A percentile compares a stretch with the other conserved stretches of the same genome.
Evolutionary conservation across 2,888 invertebrate species (phyloP).

Genomic region (Orthosia gracilis): DNA sequence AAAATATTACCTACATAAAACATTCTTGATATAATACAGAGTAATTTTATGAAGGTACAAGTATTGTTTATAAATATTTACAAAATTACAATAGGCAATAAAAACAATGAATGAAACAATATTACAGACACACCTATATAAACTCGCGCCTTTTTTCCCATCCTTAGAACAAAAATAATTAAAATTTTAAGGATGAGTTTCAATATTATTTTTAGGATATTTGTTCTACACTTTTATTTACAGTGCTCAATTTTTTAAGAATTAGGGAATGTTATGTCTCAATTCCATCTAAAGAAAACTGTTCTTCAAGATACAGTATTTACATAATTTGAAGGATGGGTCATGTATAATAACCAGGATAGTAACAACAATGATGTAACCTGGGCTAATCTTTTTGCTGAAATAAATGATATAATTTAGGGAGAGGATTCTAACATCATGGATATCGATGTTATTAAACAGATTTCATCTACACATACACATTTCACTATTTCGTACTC

Average conservation of each 20-base stretch:
- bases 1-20: conserved; percentile 13
- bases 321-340: too few relatives aligned
- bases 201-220: too few relatives aligned
- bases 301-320: too few relatives aligned
- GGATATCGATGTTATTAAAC: conserved; percentile 19
- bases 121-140: not conserved
- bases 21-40: conserved; percentile 23
- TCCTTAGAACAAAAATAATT: too few relatives aligned
- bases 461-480: conserved; percentile 7
- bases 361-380: too few relatives aligned
- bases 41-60: not conserved
- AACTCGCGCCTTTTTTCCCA: too few relatives aligned
- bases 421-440: not conserved
- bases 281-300: too few relatives aligned
- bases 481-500: not conserved
- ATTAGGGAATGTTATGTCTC: conserved; percentile 30
- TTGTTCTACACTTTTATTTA: conserved; percentile 17
- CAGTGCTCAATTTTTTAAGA: conserved; percentile 4
- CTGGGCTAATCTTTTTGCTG: too few relatives aligned
- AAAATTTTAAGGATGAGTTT: too few relatives aligned
- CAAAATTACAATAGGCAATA: conserved; percentile 4
- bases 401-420: too few relatives aligned
- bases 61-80: conserved; percentile 23
- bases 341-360: too few relatives aligned
- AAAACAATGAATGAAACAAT: not conserved